Evolutionary conservation across 2,888 invertebrate species (phyloP).

Genomic region (Hirudinaria manillensis): DNA sequence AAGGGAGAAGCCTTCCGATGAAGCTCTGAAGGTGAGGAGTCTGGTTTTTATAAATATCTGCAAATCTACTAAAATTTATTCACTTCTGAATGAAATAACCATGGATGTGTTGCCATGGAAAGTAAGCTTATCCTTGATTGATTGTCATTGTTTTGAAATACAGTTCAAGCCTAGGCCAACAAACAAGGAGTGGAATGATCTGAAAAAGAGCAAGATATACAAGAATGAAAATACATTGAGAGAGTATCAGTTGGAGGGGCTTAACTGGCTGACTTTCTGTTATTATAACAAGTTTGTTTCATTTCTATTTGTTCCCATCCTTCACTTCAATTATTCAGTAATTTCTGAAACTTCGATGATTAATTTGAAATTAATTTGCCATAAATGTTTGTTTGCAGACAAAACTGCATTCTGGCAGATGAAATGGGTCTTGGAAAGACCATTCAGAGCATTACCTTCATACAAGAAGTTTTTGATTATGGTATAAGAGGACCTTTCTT

Average conservation of each 20-base stretch:
- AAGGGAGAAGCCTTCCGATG: constrained; percentile 29
- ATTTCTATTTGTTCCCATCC: not conserved
- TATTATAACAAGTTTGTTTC: constrained; percentile 73
- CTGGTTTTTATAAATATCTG: not conserved
- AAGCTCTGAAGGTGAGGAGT: constrained; percentile 19
- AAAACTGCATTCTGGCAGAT: constrained; percentile 96
- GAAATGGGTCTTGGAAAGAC: constrained; percentile 99
- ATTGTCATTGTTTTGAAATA: no score
- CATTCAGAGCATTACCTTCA: constrained; percentile 95
- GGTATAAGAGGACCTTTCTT: constrained; percentile 89
- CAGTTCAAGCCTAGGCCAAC: constrained; percentile 33
- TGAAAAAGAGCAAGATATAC: constrained; percentile 76
- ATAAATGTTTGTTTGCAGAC: constrained; percentile 56
- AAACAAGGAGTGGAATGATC: constrained; percentile 50
- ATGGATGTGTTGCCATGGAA: no score
- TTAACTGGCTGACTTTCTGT: constrained; percentile 96
- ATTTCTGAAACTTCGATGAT: not conserved
- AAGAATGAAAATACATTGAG: constrained; percentile 85
- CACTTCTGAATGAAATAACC: no score
- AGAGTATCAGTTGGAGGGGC: constrained; percentile 94
- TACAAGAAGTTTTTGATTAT: constrained; percentile 71
- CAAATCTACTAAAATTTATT: no score
- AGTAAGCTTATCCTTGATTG: no score
- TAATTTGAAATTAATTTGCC: not conserved
- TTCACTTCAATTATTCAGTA: not conserved